Base-by-base conservation (phyloP, 1,140 invertebrate genomes). In the Nixonia krombeini region DNA sequence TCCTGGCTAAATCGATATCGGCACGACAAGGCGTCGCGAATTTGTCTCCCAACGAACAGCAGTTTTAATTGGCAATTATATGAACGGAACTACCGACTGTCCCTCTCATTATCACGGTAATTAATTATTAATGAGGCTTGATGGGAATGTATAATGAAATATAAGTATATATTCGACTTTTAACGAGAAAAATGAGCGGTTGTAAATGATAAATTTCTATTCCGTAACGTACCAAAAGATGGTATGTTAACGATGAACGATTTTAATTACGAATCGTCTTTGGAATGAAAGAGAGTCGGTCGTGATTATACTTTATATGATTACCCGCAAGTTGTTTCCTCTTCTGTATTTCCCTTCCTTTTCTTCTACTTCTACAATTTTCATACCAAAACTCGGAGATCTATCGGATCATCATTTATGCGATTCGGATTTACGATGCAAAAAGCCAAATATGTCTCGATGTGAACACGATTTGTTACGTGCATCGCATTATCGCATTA, bases 51-150 rank as follows among this genome's bases (percentile, higher is more conserved):
- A 59, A 53, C 63, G 50, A 59, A 37, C 35, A 59, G 38, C 44
- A 50, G 50, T 55, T 55, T 66, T 66, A 59, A 59, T 66, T 66
- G 63, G 37, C 63, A 66, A 66, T 66, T 66, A 66, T 55, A 55
- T 45, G 53, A 65, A 58, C 53, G 42, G 35, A 53, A 66, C 59
- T 45, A 59, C 49, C 35, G 33, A 59, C 55, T 58, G 50, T 55
- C 56, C 56, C 56, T 33, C 50, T 67, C 59, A 59, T 67, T 55
- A 61, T 45, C 16, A 7, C 4, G 26, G 45, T 61, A 67, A 66
- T 66, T 58, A 66, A 66, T 66, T 66, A 66, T 66, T 66, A 66
- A 67, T 67, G 63, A 61, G 45, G 17, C 51, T 40, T 56, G 55
- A 61, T 55, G 41, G 56, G 63, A 66, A 59, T 59, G 47, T 45